These are phyloP conservation scores for Apus apus DNA, from an alignment of 2,113 vertebrate genomes.

Conservation along the genomic window DNA sequence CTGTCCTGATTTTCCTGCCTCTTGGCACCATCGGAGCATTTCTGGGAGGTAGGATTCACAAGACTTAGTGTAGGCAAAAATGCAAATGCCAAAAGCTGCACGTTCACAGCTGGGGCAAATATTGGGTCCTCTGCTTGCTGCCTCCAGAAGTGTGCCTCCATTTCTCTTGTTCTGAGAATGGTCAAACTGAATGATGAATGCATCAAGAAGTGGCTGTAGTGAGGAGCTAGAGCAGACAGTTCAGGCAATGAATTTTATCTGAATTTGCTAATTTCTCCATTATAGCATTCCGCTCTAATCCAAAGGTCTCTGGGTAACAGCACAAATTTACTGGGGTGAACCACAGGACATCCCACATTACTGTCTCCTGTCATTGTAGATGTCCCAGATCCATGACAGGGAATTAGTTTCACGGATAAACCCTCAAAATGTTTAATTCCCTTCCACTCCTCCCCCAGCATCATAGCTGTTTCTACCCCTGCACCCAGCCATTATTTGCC, in stretches of 20 bases:
- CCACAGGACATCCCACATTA: not conserved
- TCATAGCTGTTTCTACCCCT: not conserved
- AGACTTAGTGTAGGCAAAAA: not conserved
- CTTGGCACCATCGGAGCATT: constrained; percentile 26
- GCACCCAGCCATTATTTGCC: not conserved
- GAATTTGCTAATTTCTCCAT: not conserved
- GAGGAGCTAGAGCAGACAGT: not conserved
- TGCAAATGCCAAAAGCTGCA: not conserved
- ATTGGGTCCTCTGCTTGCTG: not conserved
- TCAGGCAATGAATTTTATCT: not conserved
- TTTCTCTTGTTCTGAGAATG: not conserved
- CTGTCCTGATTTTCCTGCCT: not conserved
- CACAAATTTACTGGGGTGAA: not conserved
- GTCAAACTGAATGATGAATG: not conserved
- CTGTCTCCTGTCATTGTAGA: not conserved
- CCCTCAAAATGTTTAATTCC: not conserved
- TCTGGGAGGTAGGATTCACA: not conserved
- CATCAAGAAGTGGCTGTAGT: not conserved
- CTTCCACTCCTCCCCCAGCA: not conserved
- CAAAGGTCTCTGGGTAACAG: not conserved
- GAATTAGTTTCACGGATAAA: not conserved
- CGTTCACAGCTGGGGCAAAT: not conserved
- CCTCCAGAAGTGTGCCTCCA: not conserved
- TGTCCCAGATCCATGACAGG: not conserved
- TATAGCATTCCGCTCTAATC: not conserved